Percentiles rank a stretch among this genome's conserved stretches.
phyloP scores from a whole-genome alignment of 2,888 invertebrate genomes.

The Prenolepis imparis region DNA sequence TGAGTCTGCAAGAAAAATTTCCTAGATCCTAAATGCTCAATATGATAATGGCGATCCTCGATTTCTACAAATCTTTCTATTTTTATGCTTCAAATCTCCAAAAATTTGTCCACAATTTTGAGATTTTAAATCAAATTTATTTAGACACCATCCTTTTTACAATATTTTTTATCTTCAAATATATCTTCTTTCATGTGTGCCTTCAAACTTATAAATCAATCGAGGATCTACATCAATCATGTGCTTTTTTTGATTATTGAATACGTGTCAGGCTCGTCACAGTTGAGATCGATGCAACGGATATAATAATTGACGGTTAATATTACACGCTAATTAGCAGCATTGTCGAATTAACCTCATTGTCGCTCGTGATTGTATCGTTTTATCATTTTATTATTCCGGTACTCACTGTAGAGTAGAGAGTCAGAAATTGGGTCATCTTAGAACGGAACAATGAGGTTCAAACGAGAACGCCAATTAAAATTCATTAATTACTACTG shows the following conservation, averaged over 20 bases:
- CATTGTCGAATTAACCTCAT: conserved; percentile 55
- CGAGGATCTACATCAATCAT: conserved; percentile 12
- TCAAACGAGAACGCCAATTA: conserved; percentile 62
- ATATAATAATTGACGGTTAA: conserved; percentile 75
- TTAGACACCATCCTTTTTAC: background rate
- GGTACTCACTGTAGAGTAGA: background rate
- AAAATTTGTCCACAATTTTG: background rate
- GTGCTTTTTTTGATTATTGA: conserved; percentile 38
- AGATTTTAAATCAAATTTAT: background rate
- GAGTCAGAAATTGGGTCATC: background rate
- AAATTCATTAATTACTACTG: conserved; percentile 73
- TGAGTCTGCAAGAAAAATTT: conserved; percentile 15
- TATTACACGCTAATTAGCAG: conserved; percentile 70
- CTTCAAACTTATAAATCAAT: background rate
- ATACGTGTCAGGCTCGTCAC: conserved; percentile 55
- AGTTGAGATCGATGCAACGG: conserved; percentile 67
- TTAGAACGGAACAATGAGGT: conserved; percentile 38
- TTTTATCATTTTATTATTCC: conserved; percentile 11
- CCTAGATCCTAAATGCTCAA: conserved; percentile 11
- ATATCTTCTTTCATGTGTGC: background rate
- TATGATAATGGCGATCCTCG: conserved; percentile 6
- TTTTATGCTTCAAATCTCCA: too few species aligned
- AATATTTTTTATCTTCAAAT: background rate
- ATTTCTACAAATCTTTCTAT: background rate
- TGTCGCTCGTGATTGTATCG: conserved; percentile 26